Percentiles rank a stretch among this genome's conserved stretches.
Conservation (phyloP, 2,888 invertebrate genomes). For the Linnaemya tessellans region DNA sequence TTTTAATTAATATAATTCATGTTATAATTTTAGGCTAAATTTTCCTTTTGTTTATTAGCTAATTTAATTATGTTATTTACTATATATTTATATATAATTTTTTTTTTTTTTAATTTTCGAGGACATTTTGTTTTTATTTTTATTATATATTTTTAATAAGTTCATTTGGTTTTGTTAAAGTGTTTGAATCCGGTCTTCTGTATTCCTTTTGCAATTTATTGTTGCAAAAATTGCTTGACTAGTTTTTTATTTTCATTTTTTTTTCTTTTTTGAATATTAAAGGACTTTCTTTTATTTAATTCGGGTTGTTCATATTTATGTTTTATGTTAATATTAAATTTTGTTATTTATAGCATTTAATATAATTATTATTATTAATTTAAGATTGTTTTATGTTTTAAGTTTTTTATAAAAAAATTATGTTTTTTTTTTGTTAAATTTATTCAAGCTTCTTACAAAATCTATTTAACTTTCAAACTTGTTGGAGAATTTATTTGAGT, state of each 20-base stretch:
- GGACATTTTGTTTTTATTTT: conserved; percentile 61
- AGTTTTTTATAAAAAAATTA: conserved; percentile 5
- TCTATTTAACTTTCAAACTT: not conserved
- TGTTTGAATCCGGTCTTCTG: conserved; percentile 47
- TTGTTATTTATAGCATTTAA: conserved; percentile 77
- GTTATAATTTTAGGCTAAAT: conserved; percentile 46
- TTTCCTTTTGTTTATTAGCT: conserved; percentile 25
- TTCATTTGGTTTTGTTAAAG: conserved; percentile 57
- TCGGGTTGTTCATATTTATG: not conserved
- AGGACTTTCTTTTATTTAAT: conserved; percentile 39
- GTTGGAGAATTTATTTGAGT: not conserved
- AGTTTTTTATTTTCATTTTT: conserved; percentile 39
- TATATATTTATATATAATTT: conserved; percentile 23
- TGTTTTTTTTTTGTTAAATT: conserved; percentile 23
- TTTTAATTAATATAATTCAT: conserved; percentile 24
- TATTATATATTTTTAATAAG: conserved; percentile 58
- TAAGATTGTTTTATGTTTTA: conserved; percentile 40
- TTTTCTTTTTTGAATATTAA: conserved; percentile 11
- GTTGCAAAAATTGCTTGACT: conserved; percentile 60
- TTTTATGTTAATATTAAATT: conserved; percentile 74
- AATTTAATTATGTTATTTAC: conserved; percentile 8
- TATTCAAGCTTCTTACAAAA: conserved; percentile 35
- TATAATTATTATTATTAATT: conserved; percentile 59
- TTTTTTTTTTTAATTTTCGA: conserved; percentile 36
- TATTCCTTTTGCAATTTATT: conserved; percentile 20